Evolutionary conservation across 1,140 invertebrate species (phyloP), one percentile per base, ranked within the genome.

Genomic region (Trypoxylus dichotomus): DNA sequence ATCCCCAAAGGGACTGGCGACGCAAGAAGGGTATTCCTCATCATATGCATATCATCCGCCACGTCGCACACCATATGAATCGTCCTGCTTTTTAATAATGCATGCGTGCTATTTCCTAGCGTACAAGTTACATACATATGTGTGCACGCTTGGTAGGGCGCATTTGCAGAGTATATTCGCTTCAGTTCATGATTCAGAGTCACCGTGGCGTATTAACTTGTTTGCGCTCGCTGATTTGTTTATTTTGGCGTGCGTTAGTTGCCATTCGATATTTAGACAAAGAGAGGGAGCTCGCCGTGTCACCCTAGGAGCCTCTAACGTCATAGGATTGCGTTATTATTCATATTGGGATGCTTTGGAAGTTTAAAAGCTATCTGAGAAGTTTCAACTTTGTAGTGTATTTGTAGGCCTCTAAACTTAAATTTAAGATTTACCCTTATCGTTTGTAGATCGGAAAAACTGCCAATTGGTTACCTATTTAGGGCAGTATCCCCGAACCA

Each of bases 161-260:
- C n/a, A n/a, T n/a, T n/a, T n/a, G n/a, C 42, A 43, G 15, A 54
- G 32, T 6, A 19, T 54, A 54, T 54, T 19, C 47, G 47, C 15
- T 54, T 54, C 47, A 54, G 47, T 54, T 54, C 47, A 54, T 54
- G 47, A 54, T 54, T 54, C 47, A 54, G 15, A 19, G 47, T 54
- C 47, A n/a, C 47, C 47, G 47, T 54, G 15, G 47, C 19, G 47
- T 54, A 54, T 54, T 54, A 54, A 15, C 47, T 15, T 54, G 47
- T 54, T 54, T 54, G 15, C 47, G 47, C 47, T 54, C 5, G 47
- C 47, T 19, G 47, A 54, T 54, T 54, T 54, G 47, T 54, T 54
- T 54, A 54, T 54, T 54, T 54, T 54, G 47, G 47, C 47, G 47
- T 54, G 47, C 47, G 47, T n/a, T 54, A 54, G 47, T 54, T 54